phyloP scores from a whole-genome alignment of 2,888 invertebrate species.

The Cetonia aurata region DNA sequence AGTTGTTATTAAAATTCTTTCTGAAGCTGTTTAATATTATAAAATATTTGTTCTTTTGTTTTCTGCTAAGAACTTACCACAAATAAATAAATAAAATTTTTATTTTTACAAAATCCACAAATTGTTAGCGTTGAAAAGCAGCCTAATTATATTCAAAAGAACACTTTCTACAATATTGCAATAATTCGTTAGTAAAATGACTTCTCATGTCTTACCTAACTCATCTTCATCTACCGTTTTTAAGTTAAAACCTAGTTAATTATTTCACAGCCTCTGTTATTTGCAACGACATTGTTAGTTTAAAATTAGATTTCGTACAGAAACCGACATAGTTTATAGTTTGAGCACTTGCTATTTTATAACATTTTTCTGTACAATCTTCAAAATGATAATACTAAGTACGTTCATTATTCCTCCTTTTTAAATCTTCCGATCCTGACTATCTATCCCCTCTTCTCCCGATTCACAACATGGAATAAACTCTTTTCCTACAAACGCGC shows the following conservation, averaged over 20 bases:
- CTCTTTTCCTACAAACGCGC: neutral
- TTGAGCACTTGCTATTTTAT: conserved; percentile 25
- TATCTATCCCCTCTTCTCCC: neutral
- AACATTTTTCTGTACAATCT: conserved; percentile 6
- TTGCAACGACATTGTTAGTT: neutral
- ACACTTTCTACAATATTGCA: too few relatives aligned
- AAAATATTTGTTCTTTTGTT: too few relatives aligned
- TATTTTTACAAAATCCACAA: too few relatives aligned
- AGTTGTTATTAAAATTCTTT: too few relatives aligned
- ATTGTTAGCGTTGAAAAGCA: too few relatives aligned
- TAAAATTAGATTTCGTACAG: neutral
- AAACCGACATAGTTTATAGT: neutral
- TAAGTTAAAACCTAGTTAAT: neutral
- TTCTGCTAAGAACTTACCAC: too few relatives aligned
- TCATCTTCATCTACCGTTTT: too few relatives aligned
- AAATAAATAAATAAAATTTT: too few relatives aligned
- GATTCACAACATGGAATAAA: neutral
- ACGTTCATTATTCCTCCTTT: neutral
- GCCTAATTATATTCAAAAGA: too few relatives aligned
- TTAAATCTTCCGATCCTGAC: conserved; percentile 24
- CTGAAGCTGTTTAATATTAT: too few relatives aligned
- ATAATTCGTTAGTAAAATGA: too few relatives aligned
- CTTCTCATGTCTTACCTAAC: too few relatives aligned
- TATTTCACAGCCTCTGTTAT: conserved; percentile 30
- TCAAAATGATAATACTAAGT: conserved; percentile 16